Base-by-base conservation (phyloP, 2,797 vertebrate species). In the Acanthopagrus latus region DNA sequence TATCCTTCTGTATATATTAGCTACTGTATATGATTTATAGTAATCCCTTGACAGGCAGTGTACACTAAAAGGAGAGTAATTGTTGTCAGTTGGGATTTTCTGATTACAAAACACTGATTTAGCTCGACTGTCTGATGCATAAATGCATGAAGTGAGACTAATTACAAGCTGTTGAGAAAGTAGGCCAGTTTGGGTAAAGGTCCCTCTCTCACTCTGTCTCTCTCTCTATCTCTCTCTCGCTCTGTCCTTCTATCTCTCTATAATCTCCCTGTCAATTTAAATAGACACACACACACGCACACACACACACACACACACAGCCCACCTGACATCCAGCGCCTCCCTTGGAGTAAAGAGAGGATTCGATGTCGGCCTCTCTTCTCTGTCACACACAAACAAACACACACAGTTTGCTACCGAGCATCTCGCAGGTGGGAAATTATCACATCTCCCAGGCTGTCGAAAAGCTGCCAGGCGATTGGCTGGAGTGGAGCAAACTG, bases 71-170 rank as follows among this genome's bases (percentile, higher is more conserved):
- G 21, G 71, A 48, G 52, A 66, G 7, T 9, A 14, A 59, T 41
- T n/a, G 74, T 55, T n/a, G 70, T 68, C 84, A 58, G 29, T 47
- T 44, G 59, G 83, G 76, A 65, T 76, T 74, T 84, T 76, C 57
- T 78, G 75, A 78, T 84, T 76, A 85, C 86, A 81, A 86, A 85
- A 88, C 84, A 78, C 46, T 57, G 75, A 85, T 76, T 88, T 70
- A 71, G 72, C 66, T 76, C 12, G 5, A 29, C 65, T 69, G 71
- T 78, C 72, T 80, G 80, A 84, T 87, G 83, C 77, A 90, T 78
- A 82, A 81, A 90, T 87, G 82, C 64, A 86, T 85, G 87, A 89
- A 83, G 75, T 58, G 80, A 43, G 54, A 78, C 80, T 80, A 82
- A 87, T 81, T 81, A 83, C 76, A 66, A 65, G 80, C 78, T 66